Base-by-base conservation (phyloP, 2,113 vertebrate genomes). In the Gymnarchus niloticus region DNA sequence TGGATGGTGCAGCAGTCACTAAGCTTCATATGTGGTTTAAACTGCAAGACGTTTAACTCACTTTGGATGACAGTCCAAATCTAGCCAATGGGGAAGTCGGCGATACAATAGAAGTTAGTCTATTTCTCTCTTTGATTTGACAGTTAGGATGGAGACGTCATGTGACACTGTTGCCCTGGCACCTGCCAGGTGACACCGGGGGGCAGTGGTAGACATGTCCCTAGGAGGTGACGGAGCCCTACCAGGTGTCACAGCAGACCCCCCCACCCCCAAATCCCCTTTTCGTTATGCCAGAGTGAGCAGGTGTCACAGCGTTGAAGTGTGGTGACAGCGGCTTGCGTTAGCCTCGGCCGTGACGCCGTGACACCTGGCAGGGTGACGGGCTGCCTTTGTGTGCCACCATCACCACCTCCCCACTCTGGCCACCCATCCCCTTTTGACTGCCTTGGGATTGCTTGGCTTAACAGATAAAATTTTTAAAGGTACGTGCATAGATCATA, bases 211-310 rank as follows among this genome's bases (percentile, higher is more conserved):
- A 83, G 82, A 83, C 54, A 7, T 41, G 82, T 57, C 54, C 87
- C 82, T 84, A 77, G 59, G 41, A 61, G 87, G 81, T 83, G 46
- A 84, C 85, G 51, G 80, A 84, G 82, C 88, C 83, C 84, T 89
- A 86, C 86, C 86, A 86, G 88, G 84, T 89, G 88, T 87, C 86
- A 86, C 83, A n/a, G n/a, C n/a, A 49, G 65, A 84, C 84, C 85
- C 57, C 44, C 81, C 81, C 56, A n/a, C 54, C 48, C 80, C 84
- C 44, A 56, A 78, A 88, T 89, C 83, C 46, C 51, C 69, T 56
- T 28, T 76, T 57, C 17, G 82, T 54, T 37, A 56, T 37, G 56
- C 82, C 12, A 78, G 85, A 83, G 21, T 37, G 87, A 46, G 59
- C 81, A 41, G 48, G 83, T 59, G 81, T 37, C 49, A 65, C 25